phyloP scores from a whole-genome alignment of 2,888 invertebrate species.

The Pseudolycoriella hygida region DNA sequence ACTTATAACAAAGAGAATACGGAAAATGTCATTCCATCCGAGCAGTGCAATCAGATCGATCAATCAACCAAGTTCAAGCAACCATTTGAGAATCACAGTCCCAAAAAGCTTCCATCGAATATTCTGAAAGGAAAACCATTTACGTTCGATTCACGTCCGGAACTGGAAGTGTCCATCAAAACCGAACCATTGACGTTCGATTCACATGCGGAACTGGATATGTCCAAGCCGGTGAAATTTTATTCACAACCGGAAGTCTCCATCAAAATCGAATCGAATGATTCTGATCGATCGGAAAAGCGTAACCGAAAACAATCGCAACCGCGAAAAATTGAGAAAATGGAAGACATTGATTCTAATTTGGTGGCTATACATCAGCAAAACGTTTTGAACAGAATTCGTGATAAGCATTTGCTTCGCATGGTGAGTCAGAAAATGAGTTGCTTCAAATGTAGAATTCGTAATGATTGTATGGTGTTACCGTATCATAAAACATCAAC shows the following conservation, averaged over 20 bases:
- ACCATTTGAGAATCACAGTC: background rate
- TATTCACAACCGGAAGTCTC: too few species aligned
- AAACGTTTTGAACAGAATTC: conserved; percentile 11
- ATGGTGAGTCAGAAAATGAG: conserved; percentile 23
- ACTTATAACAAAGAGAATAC: background rate
- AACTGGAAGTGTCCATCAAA: background rate
- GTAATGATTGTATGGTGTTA: conserved; percentile 18
- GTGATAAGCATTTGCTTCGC: conserved; percentile 28
- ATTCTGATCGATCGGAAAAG: conserved; percentile 13
- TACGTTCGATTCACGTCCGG: background rate
- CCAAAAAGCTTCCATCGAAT: background rate
- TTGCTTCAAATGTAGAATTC: conserved; percentile 20
- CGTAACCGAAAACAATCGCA: conserved; percentile 34
- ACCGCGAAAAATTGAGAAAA: conserved; percentile 25
- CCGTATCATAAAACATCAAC: conserved; percentile 32
- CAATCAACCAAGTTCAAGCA: conserved; percentile 17
- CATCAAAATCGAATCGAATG: conserved; percentile 12
- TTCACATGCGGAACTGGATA: background rate
- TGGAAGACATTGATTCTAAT: background rate
- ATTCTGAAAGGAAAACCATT: background rate
- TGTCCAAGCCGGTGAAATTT: conserved; percentile 13
- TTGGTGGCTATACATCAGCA: conserved; percentile 6
- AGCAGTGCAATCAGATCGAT: too few species aligned
- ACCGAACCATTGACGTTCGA: background rate
- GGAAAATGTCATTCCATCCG: conserved; percentile 9